Conservation (phyloP, 2,888 invertebrate genomes). For the Catocala nupta region DNA sequence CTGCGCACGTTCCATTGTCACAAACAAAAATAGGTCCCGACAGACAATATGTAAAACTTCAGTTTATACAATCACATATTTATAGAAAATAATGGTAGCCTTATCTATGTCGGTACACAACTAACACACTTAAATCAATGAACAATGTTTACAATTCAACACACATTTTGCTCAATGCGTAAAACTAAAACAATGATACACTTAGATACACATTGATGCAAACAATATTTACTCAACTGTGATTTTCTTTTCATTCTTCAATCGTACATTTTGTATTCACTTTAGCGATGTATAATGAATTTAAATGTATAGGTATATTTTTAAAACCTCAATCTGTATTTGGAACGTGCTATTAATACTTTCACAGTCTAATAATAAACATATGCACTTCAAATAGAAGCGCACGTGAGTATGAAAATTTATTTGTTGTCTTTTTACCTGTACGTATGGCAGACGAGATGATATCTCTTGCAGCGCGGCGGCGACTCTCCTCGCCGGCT, state of each 20-base stretch:
- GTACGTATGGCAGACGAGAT: slow-evolving; percentile 90
- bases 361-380: not conserved
- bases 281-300: too few relatives aligned
- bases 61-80: too few relatives aligned
- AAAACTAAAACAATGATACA: slow-evolving; percentile 8
- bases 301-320: too few relatives aligned
- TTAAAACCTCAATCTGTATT: too few relatives aligned
- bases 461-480: slow-evolving; percentile 91
- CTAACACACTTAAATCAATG: not conserved
- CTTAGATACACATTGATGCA: slow-evolving; percentile 3
- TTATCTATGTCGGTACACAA: not conserved
- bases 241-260: not conserved
- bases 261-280: not conserved
- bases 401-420: too few relatives aligned
- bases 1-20: too few relatives aligned
- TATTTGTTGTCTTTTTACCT: slow-evolving; percentile 56
- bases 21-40: too few relatives aligned
- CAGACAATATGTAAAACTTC: too few relatives aligned
- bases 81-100: not conserved
- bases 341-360: not conserved
- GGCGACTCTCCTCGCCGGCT: slow-evolving; percentile 80
- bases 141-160: not conserved
- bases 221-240: slow-evolving; percentile 8
- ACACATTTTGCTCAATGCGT: slow-evolving; percentile 1
- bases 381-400: too few relatives aligned